Evolutionary conservation across 2,888 invertebrate genomes (phyloP), one percentile per base, ranked within the genome.

Genomic region (Punctoribates punctum): DNA sequence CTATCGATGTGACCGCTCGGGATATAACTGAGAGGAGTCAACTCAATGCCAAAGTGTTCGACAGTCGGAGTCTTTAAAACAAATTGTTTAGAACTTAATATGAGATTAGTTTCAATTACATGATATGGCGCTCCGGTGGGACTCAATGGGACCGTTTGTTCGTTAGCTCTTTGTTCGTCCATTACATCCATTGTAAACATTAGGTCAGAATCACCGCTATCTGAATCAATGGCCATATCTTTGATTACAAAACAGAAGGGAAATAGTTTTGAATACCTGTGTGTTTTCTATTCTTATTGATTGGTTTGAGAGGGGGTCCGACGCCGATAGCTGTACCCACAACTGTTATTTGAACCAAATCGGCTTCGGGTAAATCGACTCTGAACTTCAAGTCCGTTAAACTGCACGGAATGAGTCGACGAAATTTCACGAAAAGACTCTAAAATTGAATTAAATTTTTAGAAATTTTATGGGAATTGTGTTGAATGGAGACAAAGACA

Each of bases 381-480:
- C 90, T 88, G 84, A 95, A 93, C 81, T 89, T 87, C 42, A 95
- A 85, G 83, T 92, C 89, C 79, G 91, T 90, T 23, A 96, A 86
- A 20, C 93, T 92, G 83, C 93, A 93, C 0, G 96, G 96, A 78
- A 90, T 89, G 89, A 94, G 89, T 17, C 91, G 88, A 15, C 96
- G 88, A 81, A 96, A 86, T 85, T 96, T 96, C 85, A 95, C 96
- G 82, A 90, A 92, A 73, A 95, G 89, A 78, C 90, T 90, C 87
- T 74, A 34, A 38, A 57, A 46, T 9, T 13, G 20, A 54, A 13
- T 42, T 4, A 34, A 4, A 34, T 34, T 34, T 34, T 34, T 34
- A 34, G 15, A 11, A 46, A 46, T 46, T 46, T 11, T 11, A 46
- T 46, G 15, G 46, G 8, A 90, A 38, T 72, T 38, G n/a, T n/a